Percentiles rank a stretch among this genome's conserved stretches.
phyloP scores from a whole-genome alignment of 92 coral and sea anemone genomes.

The Actinernus sp. region DNA sequence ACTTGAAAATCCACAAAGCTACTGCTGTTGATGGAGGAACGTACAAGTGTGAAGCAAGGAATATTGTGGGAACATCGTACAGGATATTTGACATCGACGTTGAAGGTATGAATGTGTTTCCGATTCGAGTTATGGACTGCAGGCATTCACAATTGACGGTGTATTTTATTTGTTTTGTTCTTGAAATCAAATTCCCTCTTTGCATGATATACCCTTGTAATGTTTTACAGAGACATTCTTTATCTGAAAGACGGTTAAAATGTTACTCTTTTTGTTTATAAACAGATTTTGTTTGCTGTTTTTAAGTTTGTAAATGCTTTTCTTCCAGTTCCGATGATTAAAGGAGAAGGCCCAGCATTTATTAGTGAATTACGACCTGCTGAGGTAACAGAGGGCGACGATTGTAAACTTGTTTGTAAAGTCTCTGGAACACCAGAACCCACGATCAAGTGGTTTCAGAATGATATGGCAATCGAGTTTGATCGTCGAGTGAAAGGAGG shows the following conservation, averaged over 20 bases:
- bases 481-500: constrained; percentile 33
- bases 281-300: no score
- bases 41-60: constrained; percentile 93
- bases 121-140: no score
- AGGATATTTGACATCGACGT: constrained; percentile 85
- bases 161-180: no score
- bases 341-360: constrained; percentile 56
- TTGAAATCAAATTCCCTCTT: neutral
- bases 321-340: constrained; percentile 48
- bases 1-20: constrained; percentile 59
- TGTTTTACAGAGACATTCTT: no score
- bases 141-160: no score
- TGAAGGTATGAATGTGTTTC: constrained; percentile 75
- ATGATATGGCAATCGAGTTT: constrained; percentile 46
- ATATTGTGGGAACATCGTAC: constrained; percentile 77
- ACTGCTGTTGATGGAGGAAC: constrained; percentile 79
- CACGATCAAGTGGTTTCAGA: constrained; percentile 75
- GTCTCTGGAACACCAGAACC: constrained; percentile 81
- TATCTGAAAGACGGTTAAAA: no score
- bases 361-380: constrained; percentile 43
- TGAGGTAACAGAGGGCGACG: constrained; percentile 68
- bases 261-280: no score
- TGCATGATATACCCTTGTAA: no score
- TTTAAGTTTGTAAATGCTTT: neutral
- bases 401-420: constrained; percentile 61